Evolutionary conservation across 2,797 vertebrate species (phyloP).

Genomic region (Chloroceryle amazona): DNA sequence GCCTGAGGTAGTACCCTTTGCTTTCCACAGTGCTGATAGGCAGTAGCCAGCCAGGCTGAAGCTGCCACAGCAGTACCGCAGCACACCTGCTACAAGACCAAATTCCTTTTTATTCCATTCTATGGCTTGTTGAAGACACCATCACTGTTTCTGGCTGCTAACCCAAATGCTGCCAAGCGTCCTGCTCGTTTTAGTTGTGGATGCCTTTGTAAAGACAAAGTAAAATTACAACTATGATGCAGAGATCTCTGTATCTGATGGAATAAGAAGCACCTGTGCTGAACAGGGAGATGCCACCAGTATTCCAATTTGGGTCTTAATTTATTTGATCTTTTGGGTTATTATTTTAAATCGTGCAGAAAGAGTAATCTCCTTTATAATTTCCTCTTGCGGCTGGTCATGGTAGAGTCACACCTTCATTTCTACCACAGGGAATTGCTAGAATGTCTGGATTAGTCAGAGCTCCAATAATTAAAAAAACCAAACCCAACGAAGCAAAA

Average conservation of each 20-base stretch:
- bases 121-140: neutral
- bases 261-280: neutral
- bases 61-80: neutral
- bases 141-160: neutral
- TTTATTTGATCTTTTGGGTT: neutral
- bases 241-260: neutral
- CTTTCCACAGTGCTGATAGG: neutral
- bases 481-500: too few relatives aligned
- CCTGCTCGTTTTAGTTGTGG: neutral
- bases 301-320: neutral
- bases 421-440: conserved; percentile 36
- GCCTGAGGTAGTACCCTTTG: neutral
- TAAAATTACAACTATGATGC: neutral
- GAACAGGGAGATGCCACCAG: neutral
- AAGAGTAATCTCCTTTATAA: conserved; percentile 26
- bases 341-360: neutral
- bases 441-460: conserved; percentile 24
- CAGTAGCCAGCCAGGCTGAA: neutral
- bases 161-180: neutral
- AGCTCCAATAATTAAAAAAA: neutral
- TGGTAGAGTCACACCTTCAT: neutral
- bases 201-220: neutral
- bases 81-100: neutral
- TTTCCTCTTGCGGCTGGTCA: conserved; percentile 16
- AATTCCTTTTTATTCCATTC: neutral